Evolutionary conservation across 2,113 vertebrate species (phyloP).

Genomic region (Laticauda laticaudata): DNA sequence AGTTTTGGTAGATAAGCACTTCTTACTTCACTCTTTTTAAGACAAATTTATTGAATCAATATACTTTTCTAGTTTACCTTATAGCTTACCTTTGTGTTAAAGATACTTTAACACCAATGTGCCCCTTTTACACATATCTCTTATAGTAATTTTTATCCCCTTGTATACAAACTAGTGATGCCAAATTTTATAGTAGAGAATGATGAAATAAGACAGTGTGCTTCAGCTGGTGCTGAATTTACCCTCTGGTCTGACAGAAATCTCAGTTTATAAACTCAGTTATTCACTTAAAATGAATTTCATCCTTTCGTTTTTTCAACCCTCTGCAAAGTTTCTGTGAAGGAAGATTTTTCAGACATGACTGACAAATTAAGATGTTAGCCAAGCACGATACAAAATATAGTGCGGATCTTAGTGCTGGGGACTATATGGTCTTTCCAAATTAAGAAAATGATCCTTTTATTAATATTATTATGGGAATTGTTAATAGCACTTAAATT

Average conservation of each 20-base stretch:
- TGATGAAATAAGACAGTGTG: background rate
- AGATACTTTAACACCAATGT: background rate
- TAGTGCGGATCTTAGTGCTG: background rate
- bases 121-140: background rate
- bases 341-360: background rate
- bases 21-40: background rate
- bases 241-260: background rate
- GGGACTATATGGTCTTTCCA: background rate
- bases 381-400: background rate
- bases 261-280: background rate
- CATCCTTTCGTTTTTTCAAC: background rate
- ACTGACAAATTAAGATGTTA: background rate
- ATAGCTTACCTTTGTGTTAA: background rate
- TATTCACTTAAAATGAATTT: background rate
- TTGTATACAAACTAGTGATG: background rate
- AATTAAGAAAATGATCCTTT: background rate
- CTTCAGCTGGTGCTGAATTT: background rate
- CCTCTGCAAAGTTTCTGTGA: background rate
- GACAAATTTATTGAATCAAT: background rate
- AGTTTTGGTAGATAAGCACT: background rate
- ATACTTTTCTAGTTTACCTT: background rate
- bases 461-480: background rate
- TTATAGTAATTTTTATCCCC: background rate
- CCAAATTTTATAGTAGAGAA: background rate
- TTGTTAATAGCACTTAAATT: background rate